A percentile compares a stretch with the other conserved stretches of the same genome.
Conservation (phyloP, 2,888 invertebrate genomes). For the Dolichomitus sp. region DNA sequence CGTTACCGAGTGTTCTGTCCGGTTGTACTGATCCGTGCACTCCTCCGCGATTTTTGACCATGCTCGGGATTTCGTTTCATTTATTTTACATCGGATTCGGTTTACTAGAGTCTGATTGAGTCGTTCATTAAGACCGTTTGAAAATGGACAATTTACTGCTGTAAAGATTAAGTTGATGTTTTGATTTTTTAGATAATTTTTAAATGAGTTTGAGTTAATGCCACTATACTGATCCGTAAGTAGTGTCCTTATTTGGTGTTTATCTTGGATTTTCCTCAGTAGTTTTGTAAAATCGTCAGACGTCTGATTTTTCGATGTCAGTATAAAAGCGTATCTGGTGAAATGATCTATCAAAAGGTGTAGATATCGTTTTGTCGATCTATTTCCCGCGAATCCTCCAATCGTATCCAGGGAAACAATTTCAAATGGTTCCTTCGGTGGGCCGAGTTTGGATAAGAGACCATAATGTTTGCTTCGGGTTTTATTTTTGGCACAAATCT, state of each 20-base stretch:
- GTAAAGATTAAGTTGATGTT: conserved; percentile 68
- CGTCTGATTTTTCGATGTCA: conserved; percentile 64
- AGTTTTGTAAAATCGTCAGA: conserved; percentile 66
- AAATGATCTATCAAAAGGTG: conserved; percentile 69
- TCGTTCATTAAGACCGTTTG: conserved; percentile 71
- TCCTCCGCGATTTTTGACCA: conserved; percentile 70
- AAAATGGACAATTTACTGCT: conserved; percentile 66
- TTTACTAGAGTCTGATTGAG: conserved; percentile 71
- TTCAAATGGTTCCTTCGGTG: conserved; percentile 64
- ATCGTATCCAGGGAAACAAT: conserved; percentile 69
- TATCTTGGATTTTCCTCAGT: conserved; percentile 56
- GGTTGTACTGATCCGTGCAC: conserved; percentile 71
- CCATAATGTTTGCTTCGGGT: conserved; percentile 59
- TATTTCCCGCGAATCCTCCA: conserved; percentile 68
- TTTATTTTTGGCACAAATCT: conserved; percentile 66
- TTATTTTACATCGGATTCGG: conserved; percentile 70
- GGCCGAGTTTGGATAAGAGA: conserved; percentile 67
- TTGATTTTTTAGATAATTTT: conserved; percentile 64
- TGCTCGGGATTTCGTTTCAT: conserved; percentile 65
- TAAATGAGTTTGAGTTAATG: conserved; percentile 68
- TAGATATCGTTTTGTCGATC: conserved; percentile 68
- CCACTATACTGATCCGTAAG: conserved; percentile 70
- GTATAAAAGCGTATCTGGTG: conserved; percentile 67
- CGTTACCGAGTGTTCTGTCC: conserved; percentile 70
- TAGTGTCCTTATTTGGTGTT: conserved; percentile 63